A percentile compares a stretch with the other conserved stretches of the same genome.
Evolutionary conservation across 2,888 invertebrate genomes (phyloP).

Genomic region (Tiliacea aurago): DNA sequence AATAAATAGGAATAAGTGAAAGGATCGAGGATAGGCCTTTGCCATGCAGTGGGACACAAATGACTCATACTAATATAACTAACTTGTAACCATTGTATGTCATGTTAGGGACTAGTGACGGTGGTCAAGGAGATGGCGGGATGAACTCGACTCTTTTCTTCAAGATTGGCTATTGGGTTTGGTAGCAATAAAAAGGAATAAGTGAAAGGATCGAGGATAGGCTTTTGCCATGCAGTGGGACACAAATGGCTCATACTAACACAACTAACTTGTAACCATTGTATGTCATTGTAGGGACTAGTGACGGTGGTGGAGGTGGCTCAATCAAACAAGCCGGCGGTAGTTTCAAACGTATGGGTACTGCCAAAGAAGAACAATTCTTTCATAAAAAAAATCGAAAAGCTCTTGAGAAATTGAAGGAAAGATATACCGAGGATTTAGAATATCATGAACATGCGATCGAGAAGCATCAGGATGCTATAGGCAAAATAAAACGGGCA

Average conservation of each 20-base stretch:
- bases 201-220: too few relatives aligned
- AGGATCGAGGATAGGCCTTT: too few relatives aligned
- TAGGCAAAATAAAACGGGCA: constrained; percentile 6
- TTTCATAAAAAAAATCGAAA: constrained; percentile 18
- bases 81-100: background rate
- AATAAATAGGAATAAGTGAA: background rate
- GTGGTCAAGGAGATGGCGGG: constrained; percentile 1
- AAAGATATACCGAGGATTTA: background rate
- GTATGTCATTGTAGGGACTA: background rate
- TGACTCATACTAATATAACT: background rate
- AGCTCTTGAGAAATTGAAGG: background rate
- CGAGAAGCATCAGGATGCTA: background rate
- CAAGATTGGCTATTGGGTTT: too few relatives aligned
- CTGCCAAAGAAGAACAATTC: constrained; percentile 29
- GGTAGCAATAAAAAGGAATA: too few relatives aligned
- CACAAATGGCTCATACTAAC: background rate
- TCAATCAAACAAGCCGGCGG: constrained; percentile 35
- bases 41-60: too few relatives aligned
- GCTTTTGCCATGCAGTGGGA: too few relatives aligned
- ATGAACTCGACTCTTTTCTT: too few relatives aligned
- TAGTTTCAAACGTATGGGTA: constrained; percentile 10
- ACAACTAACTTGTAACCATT: background rate
- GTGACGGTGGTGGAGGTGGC: background rate
- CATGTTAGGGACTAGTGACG: background rate
- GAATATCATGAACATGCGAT: constrained; percentile 5